phyloP scores from a whole-genome alignment of 2,888 invertebrate species.

The Petrophora chlorosata region DNA sequence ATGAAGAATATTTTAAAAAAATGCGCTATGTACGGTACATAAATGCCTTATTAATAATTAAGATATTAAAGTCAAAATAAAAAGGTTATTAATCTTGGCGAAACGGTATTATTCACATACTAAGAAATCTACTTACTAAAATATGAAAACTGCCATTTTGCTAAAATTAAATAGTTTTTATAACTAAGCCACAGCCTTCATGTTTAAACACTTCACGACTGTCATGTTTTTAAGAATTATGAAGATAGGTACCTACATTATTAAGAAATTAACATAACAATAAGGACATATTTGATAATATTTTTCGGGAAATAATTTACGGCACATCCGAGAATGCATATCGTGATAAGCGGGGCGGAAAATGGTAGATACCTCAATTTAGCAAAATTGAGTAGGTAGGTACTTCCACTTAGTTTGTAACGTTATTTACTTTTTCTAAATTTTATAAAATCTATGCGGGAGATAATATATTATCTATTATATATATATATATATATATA shows the following conservation, averaged over 20 bases:
- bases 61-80: no score
- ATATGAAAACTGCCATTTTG: slow-evolving; percentile 11
- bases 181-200: slow-evolving; percentile 13
- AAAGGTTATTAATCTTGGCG: no score
- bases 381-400: no score
- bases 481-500: no score
- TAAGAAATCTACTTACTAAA: slow-evolving; percentile 15
- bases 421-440: no score
- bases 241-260: not conserved
- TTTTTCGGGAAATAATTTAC: slow-evolving; percentile 20
- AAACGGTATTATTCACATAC: not conserved
- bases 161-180: not conserved
- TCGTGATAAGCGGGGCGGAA: slow-evolving; percentile 34
- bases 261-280: slow-evolving; percentile 15
- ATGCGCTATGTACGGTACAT: no score
- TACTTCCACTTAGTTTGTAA: no score
- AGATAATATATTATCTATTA: no score
- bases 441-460: no score
- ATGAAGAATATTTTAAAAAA: no score
- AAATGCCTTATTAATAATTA: no score
- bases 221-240: slow-evolving; percentile 2
- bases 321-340: slow-evolving; percentile 26
- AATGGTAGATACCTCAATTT: slow-evolving; percentile 14
- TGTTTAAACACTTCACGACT: slow-evolving; percentile 15
- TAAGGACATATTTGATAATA: slow-evolving; percentile 22